Percentiles rank a stretch among this genome's conserved stretches.
These are phyloP conservation scores for Indicator maculatus DNA, from an alignment of 2,113 vertebrate genomes.

Conservation along the genomic window DNA sequence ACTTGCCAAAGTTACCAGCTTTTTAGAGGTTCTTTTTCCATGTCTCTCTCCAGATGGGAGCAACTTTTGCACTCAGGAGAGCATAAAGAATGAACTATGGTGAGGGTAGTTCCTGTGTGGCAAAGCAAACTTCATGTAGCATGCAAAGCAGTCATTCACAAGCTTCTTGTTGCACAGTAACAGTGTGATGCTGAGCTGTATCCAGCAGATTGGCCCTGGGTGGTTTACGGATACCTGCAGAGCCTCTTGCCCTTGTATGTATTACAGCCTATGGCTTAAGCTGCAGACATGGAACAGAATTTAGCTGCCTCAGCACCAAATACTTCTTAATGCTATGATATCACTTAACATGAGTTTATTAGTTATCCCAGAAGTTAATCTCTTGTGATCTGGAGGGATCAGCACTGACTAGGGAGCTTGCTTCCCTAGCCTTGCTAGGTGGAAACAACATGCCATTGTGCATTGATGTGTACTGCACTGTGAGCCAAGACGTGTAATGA, in stretches of 20 bases:
- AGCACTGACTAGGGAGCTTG: not conserved
- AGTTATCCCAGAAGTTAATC: not conserved
- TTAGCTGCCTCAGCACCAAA: not conserved
- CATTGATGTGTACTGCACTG: not conserved
- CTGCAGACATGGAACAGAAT: not conserved
- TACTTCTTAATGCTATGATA: not conserved
- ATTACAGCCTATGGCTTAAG: not conserved
- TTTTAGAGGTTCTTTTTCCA: not conserved
- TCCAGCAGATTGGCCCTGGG: not conserved
- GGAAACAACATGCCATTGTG: not conserved
- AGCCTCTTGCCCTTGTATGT: not conserved
- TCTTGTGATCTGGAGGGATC: not conserved
- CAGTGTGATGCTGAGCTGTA: not conserved
- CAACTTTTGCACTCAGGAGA: not conserved
- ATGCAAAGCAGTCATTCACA: not conserved
- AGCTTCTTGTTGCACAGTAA: accelerated
- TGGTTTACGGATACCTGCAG: not conserved
- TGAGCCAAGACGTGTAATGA: not conserved
- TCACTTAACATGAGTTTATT: not conserved
- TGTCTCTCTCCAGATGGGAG: not conserved
- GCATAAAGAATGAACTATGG: not conserved
- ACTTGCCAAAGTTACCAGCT: not conserved
- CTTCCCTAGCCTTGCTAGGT: not conserved
- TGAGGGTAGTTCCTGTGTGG: not conserved
- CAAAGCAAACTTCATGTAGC: not conserved